phyloP scores from a whole-genome alignment of 1,140 invertebrate genomes.

The Ooceraea biroi region DNA sequence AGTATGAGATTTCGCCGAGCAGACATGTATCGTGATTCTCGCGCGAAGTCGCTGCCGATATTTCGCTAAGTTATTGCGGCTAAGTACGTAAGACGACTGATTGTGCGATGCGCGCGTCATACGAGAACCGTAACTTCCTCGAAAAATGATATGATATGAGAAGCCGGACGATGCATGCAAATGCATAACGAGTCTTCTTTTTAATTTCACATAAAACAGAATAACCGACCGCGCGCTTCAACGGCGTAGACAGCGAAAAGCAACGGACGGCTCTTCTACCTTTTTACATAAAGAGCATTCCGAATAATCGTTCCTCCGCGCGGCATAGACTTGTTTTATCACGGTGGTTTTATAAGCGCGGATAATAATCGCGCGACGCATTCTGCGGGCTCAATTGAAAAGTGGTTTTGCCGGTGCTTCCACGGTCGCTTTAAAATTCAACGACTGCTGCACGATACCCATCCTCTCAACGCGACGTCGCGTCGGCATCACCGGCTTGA shows the following conservation, averaged over 20 bases:
- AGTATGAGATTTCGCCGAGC: conserved; percentile 37
- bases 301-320: not conserved
- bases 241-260: too few species aligned
- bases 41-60: conserved; percentile 15
- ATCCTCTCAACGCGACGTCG: not conserved
- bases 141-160: conserved; percentile 54
- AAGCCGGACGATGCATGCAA: conserved; percentile 23
- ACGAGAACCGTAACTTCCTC: conserved; percentile 48
- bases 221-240: conserved; percentile 17
- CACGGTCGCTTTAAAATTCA: conserved; percentile 47
- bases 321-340: conserved; percentile 37
- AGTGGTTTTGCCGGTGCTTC: conserved; percentile 41
- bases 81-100: conserved; percentile 32
- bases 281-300: not conserved
- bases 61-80: conserved; percentile 13
- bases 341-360: conserved; percentile 24
- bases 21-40: conserved; percentile 58
- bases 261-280: conserved; percentile 15
- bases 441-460: conserved; percentile 39
- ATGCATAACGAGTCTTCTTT: conserved; percentile 11
- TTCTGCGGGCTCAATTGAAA: conserved; percentile 45
- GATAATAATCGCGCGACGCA: conserved; percentile 51
- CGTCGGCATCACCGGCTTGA: not conserved
- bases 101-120: conserved; percentile 38
- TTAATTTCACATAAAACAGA: too few species aligned